phyloP scores from a whole-genome alignment of 1,140 invertebrate genomes.

The Diorhabda sublineata region DNA sequence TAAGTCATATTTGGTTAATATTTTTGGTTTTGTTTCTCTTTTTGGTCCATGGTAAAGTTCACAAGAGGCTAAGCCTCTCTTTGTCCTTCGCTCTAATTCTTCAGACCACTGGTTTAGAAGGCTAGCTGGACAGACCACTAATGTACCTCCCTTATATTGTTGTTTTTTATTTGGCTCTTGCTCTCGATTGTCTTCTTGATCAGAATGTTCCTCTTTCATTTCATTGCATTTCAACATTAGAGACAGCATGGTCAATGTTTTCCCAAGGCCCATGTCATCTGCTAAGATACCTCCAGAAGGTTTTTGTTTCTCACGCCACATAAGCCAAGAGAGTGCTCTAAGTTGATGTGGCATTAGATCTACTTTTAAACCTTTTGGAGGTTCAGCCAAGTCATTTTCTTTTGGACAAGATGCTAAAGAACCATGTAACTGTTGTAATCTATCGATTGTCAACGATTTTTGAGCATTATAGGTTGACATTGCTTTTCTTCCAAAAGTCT shows the following conservation, averaged over 20 bases:
- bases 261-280: conserved; percentile 94
- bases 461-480: conserved; percentile 58
- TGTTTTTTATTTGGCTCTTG: conserved; percentile 31
- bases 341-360: conserved; percentile 81
- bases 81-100: conserved; percentile 69
- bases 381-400: conserved; percentile 54
- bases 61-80: conserved; percentile 58
- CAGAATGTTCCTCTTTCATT: conserved; percentile 32
- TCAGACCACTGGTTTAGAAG: conserved; percentile 80
- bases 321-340: conserved; percentile 81
- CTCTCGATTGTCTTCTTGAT: conserved; percentile 35
- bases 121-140: conserved; percentile 86
- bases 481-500: conserved; percentile 55
- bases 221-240: conserved; percentile 56
- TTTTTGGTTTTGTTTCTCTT: conserved; percentile 60
- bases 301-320: conserved; percentile 80
- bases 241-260: conserved; percentile 90
- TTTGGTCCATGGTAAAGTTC: conserved; percentile 77
- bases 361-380: conserved; percentile 63
- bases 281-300: conserved; percentile 82
- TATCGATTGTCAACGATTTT: conserved; percentile 65
- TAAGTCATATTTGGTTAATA: conserved; percentile 60
- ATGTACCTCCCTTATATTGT: conserved; percentile 61
- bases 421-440: conserved; percentile 68
- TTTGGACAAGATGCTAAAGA: conserved; percentile 63